These are phyloP conservation scores for Gulo gulo DNA, from an alignment of 2,113 vertebrate species.

Conservation along the genomic window DNA sequence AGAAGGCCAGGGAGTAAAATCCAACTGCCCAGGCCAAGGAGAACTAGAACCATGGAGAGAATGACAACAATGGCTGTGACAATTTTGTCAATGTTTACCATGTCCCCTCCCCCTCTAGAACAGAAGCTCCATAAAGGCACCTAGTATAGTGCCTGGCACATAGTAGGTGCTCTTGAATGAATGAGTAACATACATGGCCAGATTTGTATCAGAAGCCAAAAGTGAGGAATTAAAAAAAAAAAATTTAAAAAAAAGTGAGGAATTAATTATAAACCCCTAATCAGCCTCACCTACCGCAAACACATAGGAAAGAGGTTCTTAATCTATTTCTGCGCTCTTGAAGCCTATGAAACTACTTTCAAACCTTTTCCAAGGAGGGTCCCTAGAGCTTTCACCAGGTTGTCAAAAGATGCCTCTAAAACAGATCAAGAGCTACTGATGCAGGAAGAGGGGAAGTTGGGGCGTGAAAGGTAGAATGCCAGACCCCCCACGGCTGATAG, in stretches of 20 bases:
- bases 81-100: neutral
- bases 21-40: neutral
- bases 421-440: neutral
- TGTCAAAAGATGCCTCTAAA: neutral
- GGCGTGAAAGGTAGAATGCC: neutral
- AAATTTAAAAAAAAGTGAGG: too few species aligned
- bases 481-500: neutral
- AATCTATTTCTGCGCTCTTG: neutral
- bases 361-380: neutral
- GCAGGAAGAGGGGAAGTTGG: too few species aligned
- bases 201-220: neutral
- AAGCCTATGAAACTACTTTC: neutral
- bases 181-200: neutral
- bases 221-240: neutral
- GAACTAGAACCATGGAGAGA: neutral
- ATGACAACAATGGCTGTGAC: too few species aligned
- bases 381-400: neutral
- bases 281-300: neutral
- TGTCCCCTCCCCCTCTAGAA: neutral
- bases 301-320: neutral
- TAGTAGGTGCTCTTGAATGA: neutral
- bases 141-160: neutral
- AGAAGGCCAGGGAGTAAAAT: neutral
- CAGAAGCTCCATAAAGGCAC: neutral
- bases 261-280: neutral